Conservation (phyloP, 92 coral and sea anemone species). For the Nematostella vectensis region DNA sequence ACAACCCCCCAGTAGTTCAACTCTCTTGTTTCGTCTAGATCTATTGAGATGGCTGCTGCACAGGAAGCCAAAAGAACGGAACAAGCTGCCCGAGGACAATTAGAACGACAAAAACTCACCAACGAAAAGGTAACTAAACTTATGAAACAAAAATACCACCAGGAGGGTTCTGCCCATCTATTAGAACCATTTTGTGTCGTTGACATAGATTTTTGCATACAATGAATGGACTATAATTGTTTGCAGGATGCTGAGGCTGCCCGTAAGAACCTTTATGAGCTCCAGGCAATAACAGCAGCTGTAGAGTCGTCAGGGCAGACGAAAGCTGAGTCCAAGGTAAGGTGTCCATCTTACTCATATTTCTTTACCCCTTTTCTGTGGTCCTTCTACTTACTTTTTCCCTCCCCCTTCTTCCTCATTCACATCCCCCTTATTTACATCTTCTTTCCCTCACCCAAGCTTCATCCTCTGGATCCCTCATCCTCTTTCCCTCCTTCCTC, state of each 20-base stretch:
- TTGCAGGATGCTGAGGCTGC: slow-evolving; percentile 94
- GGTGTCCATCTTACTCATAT: too few species aligned
- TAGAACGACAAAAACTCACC: slow-evolving; percentile 89
- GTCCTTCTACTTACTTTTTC: neutral
- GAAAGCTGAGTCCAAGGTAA: slow-evolving; percentile 90
- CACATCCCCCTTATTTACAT: too few species aligned
- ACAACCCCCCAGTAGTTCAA: too few species aligned
- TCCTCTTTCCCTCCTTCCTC: too few species aligned
- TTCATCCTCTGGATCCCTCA: too few species aligned
- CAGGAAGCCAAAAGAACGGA: slow-evolving; percentile 93
- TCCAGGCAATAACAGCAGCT: slow-evolving; percentile 80
- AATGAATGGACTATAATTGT: too few species aligned
- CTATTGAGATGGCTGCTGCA: slow-evolving; percentile 74
- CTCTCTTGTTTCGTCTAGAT: slow-evolving; percentile 24
- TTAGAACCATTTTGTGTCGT: too few species aligned
- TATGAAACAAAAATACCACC: too few species aligned
- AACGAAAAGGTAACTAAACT: slow-evolving; percentile 76
- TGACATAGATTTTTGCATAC: too few species aligned
- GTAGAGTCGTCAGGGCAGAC: slow-evolving; percentile 93
- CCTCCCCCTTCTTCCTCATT: too few species aligned
- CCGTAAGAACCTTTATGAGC: slow-evolving; percentile 66
- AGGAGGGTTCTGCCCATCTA: too few species aligned
- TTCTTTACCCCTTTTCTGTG: neutral
- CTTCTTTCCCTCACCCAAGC: too few species aligned
- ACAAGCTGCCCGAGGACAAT: slow-evolving; percentile 81